Evolutionary conservation across 1,140 invertebrate species (phyloP).

Genomic region (Idris sp.): DNA sequence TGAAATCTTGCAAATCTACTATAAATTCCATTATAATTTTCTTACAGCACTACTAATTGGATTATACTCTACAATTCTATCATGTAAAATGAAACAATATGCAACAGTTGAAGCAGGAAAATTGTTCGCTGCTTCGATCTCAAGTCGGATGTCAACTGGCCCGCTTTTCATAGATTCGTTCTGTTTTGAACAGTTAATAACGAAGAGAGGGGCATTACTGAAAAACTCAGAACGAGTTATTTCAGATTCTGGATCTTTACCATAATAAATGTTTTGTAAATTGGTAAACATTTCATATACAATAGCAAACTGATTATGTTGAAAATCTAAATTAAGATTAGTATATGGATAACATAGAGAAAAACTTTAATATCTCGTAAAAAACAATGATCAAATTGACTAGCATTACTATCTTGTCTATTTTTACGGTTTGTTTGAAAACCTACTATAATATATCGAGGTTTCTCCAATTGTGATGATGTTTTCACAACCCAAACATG

Average conservation of each 20-base stretch:
- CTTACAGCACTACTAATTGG: slow-evolving; percentile 56
- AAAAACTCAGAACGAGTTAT: slow-evolving; percentile 30
- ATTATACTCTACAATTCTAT: slow-evolving; percentile 63
- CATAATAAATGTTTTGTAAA: slow-evolving; percentile 66
- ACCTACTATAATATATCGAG: slow-evolving; percentile 59
- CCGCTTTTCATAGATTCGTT: slow-evolving; percentile 63
- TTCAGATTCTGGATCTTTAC: slow-evolving; percentile 40
- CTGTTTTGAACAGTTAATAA: slow-evolving; percentile 48
- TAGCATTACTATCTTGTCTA: slow-evolving; percentile 6
- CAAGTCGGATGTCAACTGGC: slow-evolving; percentile 64
- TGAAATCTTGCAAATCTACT: slow-evolving; percentile 50
- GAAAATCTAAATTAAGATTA: slow-evolving; percentile 65
- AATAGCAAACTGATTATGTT: slow-evolving; percentile 54
- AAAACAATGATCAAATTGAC: slow-evolving; percentile 31
- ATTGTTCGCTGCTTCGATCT: slow-evolving; percentile 57
- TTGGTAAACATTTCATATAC: slow-evolving; percentile 65
- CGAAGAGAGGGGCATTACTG: slow-evolving; percentile 9
- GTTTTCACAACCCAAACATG: slow-evolving; percentile 33
- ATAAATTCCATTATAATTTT: slow-evolving; percentile 35
- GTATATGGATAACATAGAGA: slow-evolving; percentile 66
- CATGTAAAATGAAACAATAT: slow-evolving; percentile 68
- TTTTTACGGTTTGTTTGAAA: slow-evolving; percentile 60
- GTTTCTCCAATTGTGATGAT: slow-evolving; percentile 61
- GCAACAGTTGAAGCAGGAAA: slow-evolving; percentile 63
- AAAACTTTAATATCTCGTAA: slow-evolving; percentile 64